These are phyloP conservation scores for Clamator glandarius DNA, from an alignment of 2,797 vertebrate species.

Conservation along the genomic window DNA sequence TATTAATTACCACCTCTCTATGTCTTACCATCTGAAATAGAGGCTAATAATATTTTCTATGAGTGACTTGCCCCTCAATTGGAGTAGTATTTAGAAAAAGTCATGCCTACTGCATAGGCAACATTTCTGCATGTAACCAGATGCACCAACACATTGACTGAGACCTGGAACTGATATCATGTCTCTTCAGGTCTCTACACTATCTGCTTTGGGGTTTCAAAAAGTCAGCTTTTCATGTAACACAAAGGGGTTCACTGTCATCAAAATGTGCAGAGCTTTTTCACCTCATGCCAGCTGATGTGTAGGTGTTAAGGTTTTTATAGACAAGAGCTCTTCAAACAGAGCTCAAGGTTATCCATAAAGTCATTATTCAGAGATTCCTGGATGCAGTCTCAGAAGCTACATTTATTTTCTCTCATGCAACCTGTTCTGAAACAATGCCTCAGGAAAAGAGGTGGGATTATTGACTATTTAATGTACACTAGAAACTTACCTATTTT, in stretches of 20 bases:
- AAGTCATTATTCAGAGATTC: neutral
- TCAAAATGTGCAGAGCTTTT: neutral
- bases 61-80: neutral
- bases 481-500: neutral
- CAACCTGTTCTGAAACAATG: neutral
- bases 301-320: neutral
- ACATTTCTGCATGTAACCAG: neutral
- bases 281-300: neutral
- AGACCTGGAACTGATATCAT: neutral
- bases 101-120: neutral
- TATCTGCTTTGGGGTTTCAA: neutral
- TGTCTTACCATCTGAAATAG: neutral
- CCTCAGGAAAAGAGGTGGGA: neutral
- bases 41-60: neutral
- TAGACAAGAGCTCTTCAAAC: neutral
- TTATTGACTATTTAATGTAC: neutral
- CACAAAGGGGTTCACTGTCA: neutral
- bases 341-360: neutral
- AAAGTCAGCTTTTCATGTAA: neutral
- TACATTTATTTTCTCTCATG: neutral
- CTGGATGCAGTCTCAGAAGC: neutral
- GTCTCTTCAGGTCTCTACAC: neutral
- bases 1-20: neutral
- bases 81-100: neutral
- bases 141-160: rapidly evolving